These are phyloP conservation scores for Gadus macrocephalus DNA, from an alignment of 2,113 vertebrate genomes.

Conservation along the genomic window DNA sequence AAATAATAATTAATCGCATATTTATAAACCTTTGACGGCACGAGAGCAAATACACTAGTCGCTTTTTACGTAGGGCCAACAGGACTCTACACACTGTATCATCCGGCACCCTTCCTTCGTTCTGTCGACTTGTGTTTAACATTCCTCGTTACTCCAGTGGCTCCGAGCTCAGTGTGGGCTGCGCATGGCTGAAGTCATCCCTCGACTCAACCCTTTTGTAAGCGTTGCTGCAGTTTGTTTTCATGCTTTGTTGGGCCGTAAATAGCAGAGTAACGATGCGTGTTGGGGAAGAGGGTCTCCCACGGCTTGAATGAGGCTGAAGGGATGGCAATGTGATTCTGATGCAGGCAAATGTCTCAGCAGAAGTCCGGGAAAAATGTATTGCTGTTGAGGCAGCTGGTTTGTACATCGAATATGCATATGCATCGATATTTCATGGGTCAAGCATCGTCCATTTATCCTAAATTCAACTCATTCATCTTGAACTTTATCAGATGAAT, in stretches of 20 bases:
- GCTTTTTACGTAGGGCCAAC: too few species aligned
- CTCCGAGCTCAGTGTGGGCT: not conserved
- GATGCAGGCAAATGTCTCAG: not conserved
- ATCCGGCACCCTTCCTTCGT: not conserved
- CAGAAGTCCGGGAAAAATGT: too few species aligned
- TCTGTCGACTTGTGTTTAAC: not conserved
- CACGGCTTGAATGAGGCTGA: conserved; percentile 18
- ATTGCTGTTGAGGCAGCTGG: too few species aligned
- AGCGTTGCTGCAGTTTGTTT: conserved; percentile 8
- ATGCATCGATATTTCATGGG: too few species aligned
- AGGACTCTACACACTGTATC: not conserved
- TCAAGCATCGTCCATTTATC: too few species aligned
- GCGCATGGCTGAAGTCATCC: not conserved
- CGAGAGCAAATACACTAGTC: too few species aligned
- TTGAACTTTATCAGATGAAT: too few species aligned
- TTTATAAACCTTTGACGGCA: too few species aligned
- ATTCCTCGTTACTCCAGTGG: not conserved
- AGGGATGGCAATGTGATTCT: conserved; percentile 19
- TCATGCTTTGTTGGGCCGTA: conserved; percentile 20
- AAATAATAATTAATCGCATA: not conserved
- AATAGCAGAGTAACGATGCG: conserved; percentile 35
- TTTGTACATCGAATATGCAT: too few species aligned
- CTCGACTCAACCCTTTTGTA: not conserved
- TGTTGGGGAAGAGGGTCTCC: conserved; percentile 4
- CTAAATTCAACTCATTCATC: too few species aligned